Evolutionary conservation across 30 jellyfish, hydroid and myxozoan species (phyloP).

Genomic region (Hydra vulgaris): DNA sequence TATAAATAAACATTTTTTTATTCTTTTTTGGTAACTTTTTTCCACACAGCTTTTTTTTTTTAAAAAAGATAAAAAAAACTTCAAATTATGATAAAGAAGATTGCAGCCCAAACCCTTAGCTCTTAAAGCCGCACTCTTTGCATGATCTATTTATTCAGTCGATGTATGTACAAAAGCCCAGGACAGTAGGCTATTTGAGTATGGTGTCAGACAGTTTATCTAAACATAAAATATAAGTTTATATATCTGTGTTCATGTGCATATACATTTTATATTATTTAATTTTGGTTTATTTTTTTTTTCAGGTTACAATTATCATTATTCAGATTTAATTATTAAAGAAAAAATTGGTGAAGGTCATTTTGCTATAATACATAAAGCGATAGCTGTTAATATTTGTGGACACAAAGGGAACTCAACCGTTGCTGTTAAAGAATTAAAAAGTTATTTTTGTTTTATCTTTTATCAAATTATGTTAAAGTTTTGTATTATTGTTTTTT

Average conservation of each 20-base stretch:
- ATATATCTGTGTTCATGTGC: neutral
- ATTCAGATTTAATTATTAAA: neutral
- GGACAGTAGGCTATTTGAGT: too few relatives aligned
- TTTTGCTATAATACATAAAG: conserved; percentile 25
- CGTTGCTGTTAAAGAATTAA: conserved; percentile 34
- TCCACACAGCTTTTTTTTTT: too few relatives aligned
- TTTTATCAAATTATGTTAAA: neutral
- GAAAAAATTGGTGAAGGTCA: conserved; percentile 35
- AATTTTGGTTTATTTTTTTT: neutral
- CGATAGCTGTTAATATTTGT: conserved; percentile 26
- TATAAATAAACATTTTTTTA: too few relatives aligned
- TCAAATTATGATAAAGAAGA: too few relatives aligned
- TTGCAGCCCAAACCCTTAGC: too few relatives aligned
- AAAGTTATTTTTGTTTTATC: neutral
- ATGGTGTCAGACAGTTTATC: too few relatives aligned
- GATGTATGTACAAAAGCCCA: too few relatives aligned
- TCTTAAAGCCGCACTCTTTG: too few relatives aligned
- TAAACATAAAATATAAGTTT: too few relatives aligned
- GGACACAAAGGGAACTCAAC: conserved; percentile 19
- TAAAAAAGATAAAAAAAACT: too few relatives aligned
- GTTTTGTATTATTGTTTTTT: neutral
- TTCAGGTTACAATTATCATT: conserved; percentile 24
- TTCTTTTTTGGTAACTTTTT: too few relatives aligned
- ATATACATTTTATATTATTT: neutral
- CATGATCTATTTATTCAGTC: too few relatives aligned